Percentiles rank a stretch among this genome's conserved stretches.
These are phyloP conservation scores for Chelonus insularis DNA, from an alignment of 1,140 invertebrate species.

Conservation along the genomic window DNA sequence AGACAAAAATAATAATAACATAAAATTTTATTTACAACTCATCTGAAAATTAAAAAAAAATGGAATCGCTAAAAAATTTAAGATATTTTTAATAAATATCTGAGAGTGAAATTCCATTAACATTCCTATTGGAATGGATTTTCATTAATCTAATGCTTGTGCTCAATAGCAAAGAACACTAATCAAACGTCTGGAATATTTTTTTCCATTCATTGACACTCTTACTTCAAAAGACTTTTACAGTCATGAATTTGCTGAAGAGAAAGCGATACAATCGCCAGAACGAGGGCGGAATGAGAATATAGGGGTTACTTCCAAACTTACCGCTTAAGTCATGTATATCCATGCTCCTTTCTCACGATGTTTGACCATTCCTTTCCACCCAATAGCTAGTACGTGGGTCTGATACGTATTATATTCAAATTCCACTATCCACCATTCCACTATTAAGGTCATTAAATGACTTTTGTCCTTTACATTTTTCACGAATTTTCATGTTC, in stretches of 20 bases:
- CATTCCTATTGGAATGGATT: no score
- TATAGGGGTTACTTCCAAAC: not conserved
- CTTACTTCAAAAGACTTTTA: not conserved
- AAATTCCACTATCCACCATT: no score
- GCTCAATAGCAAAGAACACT: no score
- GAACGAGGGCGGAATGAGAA: conserved; percentile 1
- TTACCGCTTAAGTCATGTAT: not conserved
- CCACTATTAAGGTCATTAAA: not conserved
- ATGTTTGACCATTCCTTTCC: not conserved
- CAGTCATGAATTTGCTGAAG: not conserved
- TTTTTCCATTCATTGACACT: not conserved
- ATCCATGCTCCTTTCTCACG: not conserved
- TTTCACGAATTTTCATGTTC: not conserved
- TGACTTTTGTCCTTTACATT: not conserved
- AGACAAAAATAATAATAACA: no score
- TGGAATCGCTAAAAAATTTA: no score
- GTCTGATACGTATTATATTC: conserved; percentile 1
- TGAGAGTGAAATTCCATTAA: no score
- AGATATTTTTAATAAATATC: no score
- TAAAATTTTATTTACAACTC: no score
- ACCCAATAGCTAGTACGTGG: conserved; percentile 10
- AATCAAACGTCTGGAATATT: no score
- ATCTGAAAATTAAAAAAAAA: no score
- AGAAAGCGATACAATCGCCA: not conserved
- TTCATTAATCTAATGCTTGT: no score